Base-by-base conservation (phyloP, 2,888 invertebrate species). In the Volucella inanis region DNA sequence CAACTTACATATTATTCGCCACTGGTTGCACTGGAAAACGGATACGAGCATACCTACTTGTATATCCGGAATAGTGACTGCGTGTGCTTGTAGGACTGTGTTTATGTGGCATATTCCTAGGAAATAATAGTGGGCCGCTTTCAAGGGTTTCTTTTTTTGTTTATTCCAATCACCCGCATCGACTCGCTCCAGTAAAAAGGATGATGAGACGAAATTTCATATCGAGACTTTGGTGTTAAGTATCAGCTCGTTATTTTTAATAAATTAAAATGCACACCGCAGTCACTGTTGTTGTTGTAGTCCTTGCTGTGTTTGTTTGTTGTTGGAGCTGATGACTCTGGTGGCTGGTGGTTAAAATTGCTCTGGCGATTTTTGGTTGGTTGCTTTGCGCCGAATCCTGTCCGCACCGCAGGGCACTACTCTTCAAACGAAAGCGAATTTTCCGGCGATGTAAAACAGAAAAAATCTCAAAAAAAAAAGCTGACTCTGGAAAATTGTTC, bases 241-340 rank as follows among this genome's bases (percentile, higher is more conserved):
- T 84, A 80, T 80, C 84, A 76, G 61, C 75, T 84, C 75, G 80
- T 84, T 80, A 76, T 80, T 80, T 75, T 62, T 57, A 75, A 84
- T 80, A 76, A 76, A 75, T 79, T 65, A 54, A 79, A 75, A 71
- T 43, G 65, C 41, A 18, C 52, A 3, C 14, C 12, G 15, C 43
- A 38, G 22, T 55, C 11, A 12, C 62, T 14, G 68, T 45, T 68
- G 38, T 45, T 70, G 39, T 38, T 22, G 39, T 43, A 47, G 11
- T 68, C 11, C 43, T 62, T 39, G n/a, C 31, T 55, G 18, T 22
- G 41, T 11, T 18, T 12, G 39, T 4, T 67, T 31, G n/a, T 43
- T 22, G 31, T 55, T 12, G 14, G 9, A 14, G 9, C 22, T 22
- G 54, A 12, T 64, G 31, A 31, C 6, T 31, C 31, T 31, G 31